Conservation (phyloP, 1,140 invertebrate species). For the Eciton burchellii region DNA sequence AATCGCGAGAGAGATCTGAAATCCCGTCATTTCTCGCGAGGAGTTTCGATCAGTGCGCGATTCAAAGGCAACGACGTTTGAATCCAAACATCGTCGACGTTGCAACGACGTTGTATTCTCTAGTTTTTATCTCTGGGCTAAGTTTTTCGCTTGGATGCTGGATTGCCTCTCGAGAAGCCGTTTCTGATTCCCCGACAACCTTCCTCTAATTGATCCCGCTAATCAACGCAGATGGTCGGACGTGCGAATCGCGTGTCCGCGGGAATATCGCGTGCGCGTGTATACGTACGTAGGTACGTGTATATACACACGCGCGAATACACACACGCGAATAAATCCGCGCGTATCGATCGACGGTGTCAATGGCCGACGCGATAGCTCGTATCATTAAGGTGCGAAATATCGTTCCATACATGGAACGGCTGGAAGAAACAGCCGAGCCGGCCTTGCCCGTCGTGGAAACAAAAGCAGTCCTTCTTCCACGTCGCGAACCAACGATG, state of each 20-base stretch:
- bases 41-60: too few relatives aligned
- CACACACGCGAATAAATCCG: conserved; percentile 72
- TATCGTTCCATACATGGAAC: conserved; percentile 34
- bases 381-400: conserved; percentile 60
- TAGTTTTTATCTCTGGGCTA: too few relatives aligned
- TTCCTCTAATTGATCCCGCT: conserved; percentile 8
- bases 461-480: too few relatives aligned
- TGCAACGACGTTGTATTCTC: too few relatives aligned
- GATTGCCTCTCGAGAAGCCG: too few relatives aligned
- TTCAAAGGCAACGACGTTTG: too few relatives aligned
- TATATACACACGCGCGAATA: background rate
- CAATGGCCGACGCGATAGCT: conserved; percentile 70
- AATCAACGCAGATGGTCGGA: conserved; percentile 19
- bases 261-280: background rate
- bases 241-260: conserved; percentile 26
- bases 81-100: too few relatives aligned
- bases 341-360: conserved; percentile 74
- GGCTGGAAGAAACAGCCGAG: background rate
- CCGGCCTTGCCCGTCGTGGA: background rate
- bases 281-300: too few relatives aligned
- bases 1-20: too few relatives aligned
- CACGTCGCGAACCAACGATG: too few relatives aligned
- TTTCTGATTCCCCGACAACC: background rate
- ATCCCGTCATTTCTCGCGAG: too few relatives aligned
- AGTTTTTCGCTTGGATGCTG: background rate